Conservation (phyloP, 1,140 invertebrate genomes). For the Ceratina australensis region DNA sequence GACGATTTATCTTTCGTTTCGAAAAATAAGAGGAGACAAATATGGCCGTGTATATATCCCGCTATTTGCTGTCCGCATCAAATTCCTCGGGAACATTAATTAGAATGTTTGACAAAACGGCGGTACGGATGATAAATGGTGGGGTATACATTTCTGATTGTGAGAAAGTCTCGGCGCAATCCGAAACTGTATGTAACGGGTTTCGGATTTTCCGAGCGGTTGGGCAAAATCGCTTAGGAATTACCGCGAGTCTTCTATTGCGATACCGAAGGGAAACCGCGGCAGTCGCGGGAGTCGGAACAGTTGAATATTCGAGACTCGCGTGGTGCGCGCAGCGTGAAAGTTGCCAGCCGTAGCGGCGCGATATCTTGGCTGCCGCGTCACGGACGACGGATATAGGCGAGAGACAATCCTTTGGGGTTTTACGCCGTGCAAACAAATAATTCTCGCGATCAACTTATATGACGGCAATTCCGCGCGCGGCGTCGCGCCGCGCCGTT, state of each 20-base stretch:
- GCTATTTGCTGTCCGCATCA: no score
- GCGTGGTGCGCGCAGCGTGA: no score
- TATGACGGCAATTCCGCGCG: background rate
- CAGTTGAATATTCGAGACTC: background rate
- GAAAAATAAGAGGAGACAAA: background rate
- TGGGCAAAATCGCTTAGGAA: no score
- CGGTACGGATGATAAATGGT: no score
- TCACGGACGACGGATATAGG: background rate
- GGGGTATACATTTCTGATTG: no score
- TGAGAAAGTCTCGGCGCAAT: no score
- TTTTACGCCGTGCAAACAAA: background rate
- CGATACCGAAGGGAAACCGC: background rate
- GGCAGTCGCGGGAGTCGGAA: background rate
- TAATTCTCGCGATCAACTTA: background rate
- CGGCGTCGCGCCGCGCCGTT: constrained; percentile 50
- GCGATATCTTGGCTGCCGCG: background rate
- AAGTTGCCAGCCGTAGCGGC: background rate
- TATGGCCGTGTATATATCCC: no score
- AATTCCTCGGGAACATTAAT: no score
- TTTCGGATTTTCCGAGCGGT: background rate
- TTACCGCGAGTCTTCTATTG: no score
- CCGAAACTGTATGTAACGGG: no score
- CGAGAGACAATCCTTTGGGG: background rate
- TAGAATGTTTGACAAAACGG: no score
- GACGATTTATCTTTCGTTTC: no score